Percentiles rank a stretch among this genome's conserved stretches.
These are phyloP conservation scores for Heteromyza rotundicornis DNA, from an alignment of 2,888 invertebrate species.

Conservation along the genomic window DNA sequence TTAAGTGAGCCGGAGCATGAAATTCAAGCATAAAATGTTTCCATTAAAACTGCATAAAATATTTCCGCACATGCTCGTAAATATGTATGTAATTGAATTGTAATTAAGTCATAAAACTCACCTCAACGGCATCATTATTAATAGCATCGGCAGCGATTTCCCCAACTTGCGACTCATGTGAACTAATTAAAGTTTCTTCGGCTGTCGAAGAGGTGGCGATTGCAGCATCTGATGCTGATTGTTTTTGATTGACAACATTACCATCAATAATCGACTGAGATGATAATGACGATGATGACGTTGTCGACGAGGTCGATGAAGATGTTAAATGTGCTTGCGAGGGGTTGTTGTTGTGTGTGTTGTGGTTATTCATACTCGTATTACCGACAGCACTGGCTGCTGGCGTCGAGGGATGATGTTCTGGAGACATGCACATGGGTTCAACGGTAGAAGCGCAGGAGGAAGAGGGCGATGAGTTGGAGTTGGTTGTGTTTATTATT, in stretches of 20 bases:
- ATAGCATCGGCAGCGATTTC: not conserved
- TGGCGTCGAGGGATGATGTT: conserved; percentile 44
- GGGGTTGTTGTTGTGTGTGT: conserved; percentile 20
- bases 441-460: conserved; percentile 41
- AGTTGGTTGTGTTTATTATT: conserved; percentile 34
- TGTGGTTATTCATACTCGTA: conserved; percentile 34
- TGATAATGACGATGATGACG: conserved; percentile 50
- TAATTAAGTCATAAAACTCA: too few relatives aligned
- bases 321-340: conserved; percentile 36
- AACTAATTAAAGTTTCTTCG: conserved; percentile 22
- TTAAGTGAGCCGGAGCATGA: not conserved
- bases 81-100: too few relatives aligned
- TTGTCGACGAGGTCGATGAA: conserved; percentile 43
- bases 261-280: conserved; percentile 60
- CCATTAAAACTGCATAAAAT: not conserved
- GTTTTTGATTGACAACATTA: conserved; percentile 65
- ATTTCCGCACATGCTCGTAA: not conserved
- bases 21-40: not conserved
- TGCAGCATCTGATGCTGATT: conserved; percentile 52
- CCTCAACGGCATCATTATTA: conserved; percentile 11
- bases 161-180: not conserved
- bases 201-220: conserved; percentile 34
- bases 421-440: conserved; percentile 59
- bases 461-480: conserved; percentile 23
- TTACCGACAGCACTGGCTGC: conserved; percentile 25